Evolutionary conservation across 2,888 invertebrate species (phyloP).

Genomic region (Napeogenes sylphis): DNA sequence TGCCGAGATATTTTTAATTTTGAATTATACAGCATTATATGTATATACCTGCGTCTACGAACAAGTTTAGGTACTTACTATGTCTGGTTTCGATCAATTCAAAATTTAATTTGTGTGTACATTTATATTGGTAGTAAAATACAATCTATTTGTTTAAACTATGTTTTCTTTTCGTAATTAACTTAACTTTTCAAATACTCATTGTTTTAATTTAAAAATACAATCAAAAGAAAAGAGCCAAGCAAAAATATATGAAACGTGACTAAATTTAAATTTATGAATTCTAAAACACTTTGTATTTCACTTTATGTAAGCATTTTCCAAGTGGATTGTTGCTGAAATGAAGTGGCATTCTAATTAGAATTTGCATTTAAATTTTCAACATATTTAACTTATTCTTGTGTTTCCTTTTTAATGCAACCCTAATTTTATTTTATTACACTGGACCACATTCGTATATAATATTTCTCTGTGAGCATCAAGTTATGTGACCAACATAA

Average conservation of each 20-base stretch:
- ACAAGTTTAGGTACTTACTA: no score
- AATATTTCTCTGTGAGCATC: no score
- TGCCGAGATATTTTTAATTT: not conserved
- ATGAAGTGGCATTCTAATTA: slow-evolving; percentile 34
- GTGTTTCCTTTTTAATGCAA: slow-evolving; percentile 19
- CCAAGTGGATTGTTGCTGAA: slow-evolving; percentile 31
- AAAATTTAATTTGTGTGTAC: no score
- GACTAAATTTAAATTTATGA: slow-evolving; percentile 28
- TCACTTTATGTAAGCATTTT: slow-evolving; percentile 30
- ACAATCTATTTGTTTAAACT: no score
- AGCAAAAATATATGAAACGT: slow-evolving; percentile 21
- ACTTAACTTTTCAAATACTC: no score
- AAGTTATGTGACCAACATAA: not conserved
- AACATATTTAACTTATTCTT: slow-evolving; percentile 29
- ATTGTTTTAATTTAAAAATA: slow-evolving; percentile 10
- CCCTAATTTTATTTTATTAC: slow-evolving; percentile 18
- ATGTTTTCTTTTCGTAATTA: no score
- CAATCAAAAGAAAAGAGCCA: slow-evolving; percentile 7
- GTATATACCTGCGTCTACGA: no score
- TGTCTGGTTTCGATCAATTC: no score
- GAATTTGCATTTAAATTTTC: slow-evolving; percentile 31
- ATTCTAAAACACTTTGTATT: slow-evolving; percentile 28
- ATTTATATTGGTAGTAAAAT: no score
- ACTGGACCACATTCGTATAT: not conserved
- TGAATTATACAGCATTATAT: not conserved